A percentile compares a stretch with the other conserved stretches of the same genome.
Evolutionary conservation across 1,140 invertebrate genomes (phyloP).

Genomic region (Papilio aristodemus): DNA sequence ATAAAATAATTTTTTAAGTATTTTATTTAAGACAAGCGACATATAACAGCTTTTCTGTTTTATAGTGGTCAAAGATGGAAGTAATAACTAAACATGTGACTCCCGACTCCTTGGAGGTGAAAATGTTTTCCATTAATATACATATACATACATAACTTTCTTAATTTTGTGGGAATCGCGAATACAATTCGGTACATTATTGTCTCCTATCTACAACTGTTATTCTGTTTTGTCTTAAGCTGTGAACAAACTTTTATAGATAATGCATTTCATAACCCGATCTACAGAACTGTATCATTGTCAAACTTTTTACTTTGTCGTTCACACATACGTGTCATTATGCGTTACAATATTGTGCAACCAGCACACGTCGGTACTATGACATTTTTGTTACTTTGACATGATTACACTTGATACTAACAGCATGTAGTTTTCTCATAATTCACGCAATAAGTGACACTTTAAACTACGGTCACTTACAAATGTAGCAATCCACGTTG

Average conservation of each 20-base stretch:
- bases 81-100: no score
- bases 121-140: no score
- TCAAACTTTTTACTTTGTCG: conserved; percentile 20
- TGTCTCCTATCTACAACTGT: no score
- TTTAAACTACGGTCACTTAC: conserved; percentile 29
- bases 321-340: conserved; percentile 14
- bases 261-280: conserved; percentile 16
- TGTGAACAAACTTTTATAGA: neutral
- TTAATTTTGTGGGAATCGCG: no score
- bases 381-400: conserved; percentile 32
- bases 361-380: neutral
- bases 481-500: conserved; percentile 29
- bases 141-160: no score
- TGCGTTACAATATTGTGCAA: conserved; percentile 26
- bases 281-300: conserved; percentile 23
- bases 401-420: conserved; percentile 32
- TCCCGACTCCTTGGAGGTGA: no score
- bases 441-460: conserved; percentile 31
- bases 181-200: no score
- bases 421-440: conserved; percentile 28
- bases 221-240: neutral
- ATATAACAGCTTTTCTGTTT: no score
- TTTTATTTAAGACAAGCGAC: no score
- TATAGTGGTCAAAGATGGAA: no score
- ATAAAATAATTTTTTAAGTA: no score